Conservation (phyloP, 2,113 vertebrate genomes). For the Myxocyprinus asiaticus region DNA sequence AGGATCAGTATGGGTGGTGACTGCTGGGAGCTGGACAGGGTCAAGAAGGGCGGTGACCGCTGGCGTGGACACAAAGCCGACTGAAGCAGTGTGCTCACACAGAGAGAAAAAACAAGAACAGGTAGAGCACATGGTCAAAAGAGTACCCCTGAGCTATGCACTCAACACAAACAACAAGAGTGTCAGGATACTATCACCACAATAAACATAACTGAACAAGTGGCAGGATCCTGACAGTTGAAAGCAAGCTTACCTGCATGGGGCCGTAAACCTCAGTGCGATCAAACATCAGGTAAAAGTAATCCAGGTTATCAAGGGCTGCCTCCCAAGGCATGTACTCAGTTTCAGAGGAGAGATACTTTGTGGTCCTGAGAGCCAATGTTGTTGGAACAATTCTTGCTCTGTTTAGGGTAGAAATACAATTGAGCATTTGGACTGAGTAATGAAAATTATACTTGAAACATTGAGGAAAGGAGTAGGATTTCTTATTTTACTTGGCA, state of each 20-base stretch:
- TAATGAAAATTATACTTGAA: not conserved
- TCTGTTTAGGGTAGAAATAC: constrained; percentile 63
- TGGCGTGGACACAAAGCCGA: too few relatives aligned
- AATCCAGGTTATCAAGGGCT: constrained; percentile 78
- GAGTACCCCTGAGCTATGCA: too few relatives aligned
- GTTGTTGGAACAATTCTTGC: constrained; percentile 70
- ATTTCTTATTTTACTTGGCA: constrained; percentile 79
- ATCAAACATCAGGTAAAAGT: constrained; percentile 90
- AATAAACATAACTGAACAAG: too few relatives aligned
- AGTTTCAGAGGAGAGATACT: constrained; percentile 74
- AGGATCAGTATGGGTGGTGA: too few relatives aligned
- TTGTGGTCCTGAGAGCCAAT: constrained; percentile 82
- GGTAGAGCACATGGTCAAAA: too few relatives aligned
- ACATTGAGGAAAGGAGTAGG: not conserved
- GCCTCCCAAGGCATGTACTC: constrained; percentile 89
- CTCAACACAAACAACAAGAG: too few relatives aligned
- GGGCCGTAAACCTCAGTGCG: constrained; percentile 81
- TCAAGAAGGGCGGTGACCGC: too few relatives aligned
- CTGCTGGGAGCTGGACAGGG: too few relatives aligned
- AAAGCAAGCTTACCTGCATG: constrained; percentile 77
- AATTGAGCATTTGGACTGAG: not conserved
- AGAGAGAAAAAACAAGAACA: too few relatives aligned
- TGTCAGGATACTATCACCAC: too few relatives aligned
- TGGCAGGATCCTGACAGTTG: too few relatives aligned
- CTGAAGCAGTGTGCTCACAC: too few relatives aligned